Evolutionary conservation across 2,113 vertebrate genomes (phyloP), one percentile per base, ranked within the genome.

Genomic region (Chloebia gouldiae): DNA sequence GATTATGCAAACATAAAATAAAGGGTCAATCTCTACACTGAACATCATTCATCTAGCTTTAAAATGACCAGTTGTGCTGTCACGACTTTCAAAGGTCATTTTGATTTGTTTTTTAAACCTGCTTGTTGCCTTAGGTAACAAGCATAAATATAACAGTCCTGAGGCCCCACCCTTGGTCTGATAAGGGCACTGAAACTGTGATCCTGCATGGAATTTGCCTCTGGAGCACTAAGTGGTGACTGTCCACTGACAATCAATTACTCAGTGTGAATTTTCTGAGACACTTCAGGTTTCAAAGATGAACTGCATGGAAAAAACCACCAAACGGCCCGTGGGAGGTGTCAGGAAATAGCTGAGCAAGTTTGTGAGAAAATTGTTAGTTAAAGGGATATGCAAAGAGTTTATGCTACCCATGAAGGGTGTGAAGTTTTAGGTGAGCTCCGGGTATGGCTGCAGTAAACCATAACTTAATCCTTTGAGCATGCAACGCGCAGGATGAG

Each of bases 41-140:
- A 44, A 40, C 71, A 68, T 90, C 49, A 37, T 92, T 90, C 73
- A 86, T 91, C 85, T 95, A 49, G 47, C 39, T 92, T 88, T 93
- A 81, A 83, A 90, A 76, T 90, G 60, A 86, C 13, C 40, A 60
- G 9, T 59, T 0, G 0, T 83, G 47, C 76, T 68, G 63, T 86
- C 83, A 51, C 1, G 0, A 51, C 45, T 83, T 81, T 86, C 86
- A 60, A 59, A 81, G 76, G 90, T 93, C 68, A 37, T 42, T 81
- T 88, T 70, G 15, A 35, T 83, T 90, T 86, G 50, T 71, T 95
- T 91, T 86, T 59, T 31, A 88, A 94, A 63, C 50, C 42, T 73
- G 23, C 42, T 71, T 92, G 68, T 87, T 95, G 78, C 77, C 91
- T 86, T 61, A 84, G 88, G 53, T 59, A 59, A 56, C 85, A 60